phyloP scores from a whole-genome alignment of 2,888 invertebrate species.

The Elmis aenea region DNA sequence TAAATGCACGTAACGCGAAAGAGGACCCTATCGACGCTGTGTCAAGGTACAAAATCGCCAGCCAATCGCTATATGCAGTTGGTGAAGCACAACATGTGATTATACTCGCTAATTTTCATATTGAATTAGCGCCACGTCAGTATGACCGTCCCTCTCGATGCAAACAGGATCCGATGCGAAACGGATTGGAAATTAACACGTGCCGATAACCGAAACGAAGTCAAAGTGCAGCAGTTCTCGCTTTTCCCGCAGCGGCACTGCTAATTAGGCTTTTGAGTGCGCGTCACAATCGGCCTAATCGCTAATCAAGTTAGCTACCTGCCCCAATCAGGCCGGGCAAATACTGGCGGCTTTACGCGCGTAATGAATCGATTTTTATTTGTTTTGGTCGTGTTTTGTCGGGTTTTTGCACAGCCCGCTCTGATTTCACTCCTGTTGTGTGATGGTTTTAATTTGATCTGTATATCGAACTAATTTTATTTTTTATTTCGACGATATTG shows the following conservation, averaged over 20 bases:
- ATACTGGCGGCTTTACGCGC: slow-evolving; percentile 37
- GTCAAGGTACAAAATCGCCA: slow-evolving; percentile 26
- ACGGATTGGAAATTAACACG: not conserved
- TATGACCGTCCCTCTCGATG: slow-evolving; percentile 2
- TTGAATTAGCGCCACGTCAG: slow-evolving; percentile 14
- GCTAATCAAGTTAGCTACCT: slow-evolving; percentile 49
- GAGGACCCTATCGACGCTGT: slow-evolving; percentile 22
- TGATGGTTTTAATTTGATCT: slow-evolving; percentile 9
- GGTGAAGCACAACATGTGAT: slow-evolving; percentile 42
- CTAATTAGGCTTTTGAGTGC: slow-evolving; percentile 48
- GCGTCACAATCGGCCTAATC: slow-evolving; percentile 49
- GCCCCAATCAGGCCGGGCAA: slow-evolving; percentile 44
- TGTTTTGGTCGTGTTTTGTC: slow-evolving; percentile 37
- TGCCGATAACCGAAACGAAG: slow-evolving; percentile 12
- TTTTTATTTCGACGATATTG: no score
- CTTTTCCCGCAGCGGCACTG: slow-evolving; percentile 35
- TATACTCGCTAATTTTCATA: slow-evolving; percentile 28
- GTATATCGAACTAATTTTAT: no score
- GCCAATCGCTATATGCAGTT: slow-evolving; percentile 35
- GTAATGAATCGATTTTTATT: slow-evolving; percentile 47
- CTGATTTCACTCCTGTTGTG: slow-evolving; percentile 15
- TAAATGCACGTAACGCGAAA: slow-evolving; percentile 27
- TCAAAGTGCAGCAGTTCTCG: slow-evolving; percentile 25
- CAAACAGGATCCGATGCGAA: slow-evolving; percentile 16
- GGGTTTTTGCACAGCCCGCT: slow-evolving; percentile 16